Percentiles rank a stretch among this genome's conserved stretches.
These are phyloP conservation scores for Dryocosmus kuriphilus DNA, from an alignment of 2,888 invertebrate genomes.

Conservation along the genomic window DNA sequence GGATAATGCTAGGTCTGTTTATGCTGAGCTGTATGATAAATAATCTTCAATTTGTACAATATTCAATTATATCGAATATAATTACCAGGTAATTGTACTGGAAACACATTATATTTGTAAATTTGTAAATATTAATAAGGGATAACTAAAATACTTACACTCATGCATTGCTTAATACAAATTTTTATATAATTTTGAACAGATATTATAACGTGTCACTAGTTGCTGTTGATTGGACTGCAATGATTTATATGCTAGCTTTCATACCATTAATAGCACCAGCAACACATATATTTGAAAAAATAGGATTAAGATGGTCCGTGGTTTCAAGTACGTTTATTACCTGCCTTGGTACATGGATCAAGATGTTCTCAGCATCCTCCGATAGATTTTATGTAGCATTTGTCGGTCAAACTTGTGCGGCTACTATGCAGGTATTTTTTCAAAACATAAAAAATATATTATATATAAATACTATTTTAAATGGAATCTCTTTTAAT, in stretches of 20 bases:
- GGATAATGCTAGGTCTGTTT: slow-evolving; percentile 81
- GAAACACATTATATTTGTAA: no score
- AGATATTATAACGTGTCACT: slow-evolving; percentile 76
- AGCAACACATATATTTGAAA: slow-evolving; percentile 76
- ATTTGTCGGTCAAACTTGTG: slow-evolving; percentile 82
- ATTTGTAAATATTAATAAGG: no score
- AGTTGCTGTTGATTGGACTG: slow-evolving; percentile 82
- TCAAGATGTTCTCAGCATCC: slow-evolving; percentile 81
- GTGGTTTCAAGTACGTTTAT: slow-evolving; percentile 79
- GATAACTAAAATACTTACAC: not conserved
- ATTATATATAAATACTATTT: not conserved
- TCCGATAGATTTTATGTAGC: slow-evolving; percentile 82
- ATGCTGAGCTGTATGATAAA: slow-evolving; percentile 81
- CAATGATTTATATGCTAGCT: slow-evolving; percentile 84
- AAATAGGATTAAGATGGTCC: slow-evolving; percentile 79
- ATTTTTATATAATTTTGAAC: slow-evolving; percentile 39
- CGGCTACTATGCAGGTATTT: slow-evolving; percentile 64
- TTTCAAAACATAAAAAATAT: not conserved
- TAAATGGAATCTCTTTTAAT: not conserved
- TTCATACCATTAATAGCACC: slow-evolving; percentile 85
- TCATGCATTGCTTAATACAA: not conserved
- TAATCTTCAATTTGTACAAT: slow-evolving; percentile 84
- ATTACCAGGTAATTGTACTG: slow-evolving; percentile 74
- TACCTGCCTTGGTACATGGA: slow-evolving; percentile 82
- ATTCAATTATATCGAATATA: slow-evolving; percentile 82